These are phyloP conservation scores for Lordiphosa collinella DNA, from an alignment of 1,140 invertebrate species.

Conservation along the genomic window DNA sequence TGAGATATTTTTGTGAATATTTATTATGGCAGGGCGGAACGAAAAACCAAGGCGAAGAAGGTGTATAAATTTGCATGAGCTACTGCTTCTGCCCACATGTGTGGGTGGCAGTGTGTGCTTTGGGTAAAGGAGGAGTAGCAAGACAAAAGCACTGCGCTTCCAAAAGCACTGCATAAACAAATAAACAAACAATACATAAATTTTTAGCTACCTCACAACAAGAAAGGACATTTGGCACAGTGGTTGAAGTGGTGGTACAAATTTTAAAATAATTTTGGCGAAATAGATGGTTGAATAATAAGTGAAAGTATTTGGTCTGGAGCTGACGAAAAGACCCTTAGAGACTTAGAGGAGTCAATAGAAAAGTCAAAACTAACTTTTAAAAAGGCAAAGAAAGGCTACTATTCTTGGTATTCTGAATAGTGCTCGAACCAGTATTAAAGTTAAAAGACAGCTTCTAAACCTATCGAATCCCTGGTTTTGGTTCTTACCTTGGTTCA, in stretches of 20 bases:
- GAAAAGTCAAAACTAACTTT: too few species aligned
- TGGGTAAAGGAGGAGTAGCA: conserved; percentile 1
- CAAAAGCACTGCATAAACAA: conserved; percentile 71
- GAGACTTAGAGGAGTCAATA: too few species aligned
- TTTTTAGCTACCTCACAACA: conserved; percentile 45
- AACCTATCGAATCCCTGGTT: too few species aligned
- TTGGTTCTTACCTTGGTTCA: neutral
- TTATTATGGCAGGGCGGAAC: conserved; percentile 53
- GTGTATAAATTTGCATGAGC: conserved; percentile 75
- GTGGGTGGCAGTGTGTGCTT: conserved; percentile 1
- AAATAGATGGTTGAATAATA: too few species aligned
- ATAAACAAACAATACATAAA: conserved; percentile 76
- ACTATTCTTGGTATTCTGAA: too few species aligned
- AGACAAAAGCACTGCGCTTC: conserved; percentile 18
- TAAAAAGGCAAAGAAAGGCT: too few species aligned
- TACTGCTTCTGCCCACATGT: conserved; percentile 23
- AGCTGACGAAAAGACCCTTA: too few species aligned
- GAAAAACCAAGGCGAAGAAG: conserved; percentile 37
- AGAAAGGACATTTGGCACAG: neutral
- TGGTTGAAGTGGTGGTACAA: neutral
- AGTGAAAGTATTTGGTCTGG: too few species aligned
- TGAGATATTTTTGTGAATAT: conserved; percentile 70
- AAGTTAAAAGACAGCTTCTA: too few species aligned
- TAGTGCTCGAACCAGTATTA: too few species aligned
- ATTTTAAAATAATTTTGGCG: neutral